Percentiles rank a stretch among this genome's conserved stretches.
These are phyloP conservation scores for Tetropium fuscum DNA, from an alignment of 2,888 invertebrate genomes.

Conservation along the genomic window DNA sequence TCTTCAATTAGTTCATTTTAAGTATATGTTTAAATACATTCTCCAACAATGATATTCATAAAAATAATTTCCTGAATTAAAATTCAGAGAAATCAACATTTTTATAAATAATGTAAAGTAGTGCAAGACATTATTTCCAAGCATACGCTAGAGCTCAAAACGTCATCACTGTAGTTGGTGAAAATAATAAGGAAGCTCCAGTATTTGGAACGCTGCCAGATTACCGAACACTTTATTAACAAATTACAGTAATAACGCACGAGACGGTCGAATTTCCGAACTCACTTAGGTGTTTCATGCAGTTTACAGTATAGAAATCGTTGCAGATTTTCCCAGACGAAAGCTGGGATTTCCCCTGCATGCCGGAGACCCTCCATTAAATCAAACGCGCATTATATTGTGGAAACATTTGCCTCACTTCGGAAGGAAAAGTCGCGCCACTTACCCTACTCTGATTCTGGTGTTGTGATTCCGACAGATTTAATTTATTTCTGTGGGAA, in stretches of 20 bases:
- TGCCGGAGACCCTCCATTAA: slow-evolving; percentile 2
- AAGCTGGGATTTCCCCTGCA: slow-evolving; percentile 5
- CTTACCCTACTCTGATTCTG: slow-evolving; percentile 11
- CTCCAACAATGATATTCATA: too few species aligned
- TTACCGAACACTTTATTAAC: slow-evolving; percentile 17
- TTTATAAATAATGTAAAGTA: too few species aligned
- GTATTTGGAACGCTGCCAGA: slow-evolving; percentile 2
- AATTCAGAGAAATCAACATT: too few species aligned
- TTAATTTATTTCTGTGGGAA: slow-evolving; percentile 14
- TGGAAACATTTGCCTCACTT: slow-evolving; percentile 17
- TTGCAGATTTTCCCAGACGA: background rate
- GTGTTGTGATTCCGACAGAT: slow-evolving; percentile 1
- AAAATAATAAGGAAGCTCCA: background rate
- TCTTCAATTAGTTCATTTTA: too few species aligned
- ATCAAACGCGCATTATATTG: slow-evolving; percentile 18
- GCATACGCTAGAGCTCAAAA: too few species aligned
- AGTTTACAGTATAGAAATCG: slow-evolving; percentile 1
- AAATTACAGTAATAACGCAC: slow-evolving; percentile 19
- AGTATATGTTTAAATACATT: too few species aligned
- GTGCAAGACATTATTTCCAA: too few species aligned
- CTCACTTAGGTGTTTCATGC: slow-evolving; percentile 17
- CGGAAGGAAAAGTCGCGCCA: background rate
- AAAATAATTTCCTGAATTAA: too few species aligned
- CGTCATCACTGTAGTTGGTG: background rate
- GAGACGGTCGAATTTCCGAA: slow-evolving; percentile 7